phyloP scores from a whole-genome alignment of 2,797 vertebrate species.

The Phalloptychus januarius region DNA sequence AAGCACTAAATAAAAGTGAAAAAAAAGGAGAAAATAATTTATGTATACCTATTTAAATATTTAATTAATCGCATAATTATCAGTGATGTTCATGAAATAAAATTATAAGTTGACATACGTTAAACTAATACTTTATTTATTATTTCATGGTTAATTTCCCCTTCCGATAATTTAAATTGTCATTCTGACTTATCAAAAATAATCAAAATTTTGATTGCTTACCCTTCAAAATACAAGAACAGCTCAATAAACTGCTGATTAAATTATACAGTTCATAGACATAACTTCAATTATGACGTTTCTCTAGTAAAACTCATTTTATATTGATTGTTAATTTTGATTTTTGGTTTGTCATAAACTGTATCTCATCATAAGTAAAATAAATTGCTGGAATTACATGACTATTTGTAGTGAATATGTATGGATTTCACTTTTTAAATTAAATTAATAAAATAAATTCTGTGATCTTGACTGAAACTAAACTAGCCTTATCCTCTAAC shows the following conservation, averaged over 20 bases:
- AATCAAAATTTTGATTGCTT: background rate
- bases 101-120: background rate
- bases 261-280: background rate
- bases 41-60: background rate
- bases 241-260: background rate
- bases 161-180: background rate
- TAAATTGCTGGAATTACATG: background rate
- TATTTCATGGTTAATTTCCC: background rate
- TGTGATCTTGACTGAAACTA: background rate
- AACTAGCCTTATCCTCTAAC: background rate
- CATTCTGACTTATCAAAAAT: background rate
- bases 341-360: background rate
- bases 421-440: background rate
- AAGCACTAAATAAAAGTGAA: background rate
- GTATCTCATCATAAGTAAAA: background rate
- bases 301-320: background rate
- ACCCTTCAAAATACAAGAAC: background rate
- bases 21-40: background rate
- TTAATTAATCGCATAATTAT: background rate
- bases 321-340: background rate
- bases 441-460: background rate
- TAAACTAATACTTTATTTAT: background rate
- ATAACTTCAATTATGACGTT: background rate
- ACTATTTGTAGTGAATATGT: background rate
- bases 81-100: background rate